Conservation (phyloP, 2,888 invertebrate species). For the Carterocephalus palaemon region DNA sequence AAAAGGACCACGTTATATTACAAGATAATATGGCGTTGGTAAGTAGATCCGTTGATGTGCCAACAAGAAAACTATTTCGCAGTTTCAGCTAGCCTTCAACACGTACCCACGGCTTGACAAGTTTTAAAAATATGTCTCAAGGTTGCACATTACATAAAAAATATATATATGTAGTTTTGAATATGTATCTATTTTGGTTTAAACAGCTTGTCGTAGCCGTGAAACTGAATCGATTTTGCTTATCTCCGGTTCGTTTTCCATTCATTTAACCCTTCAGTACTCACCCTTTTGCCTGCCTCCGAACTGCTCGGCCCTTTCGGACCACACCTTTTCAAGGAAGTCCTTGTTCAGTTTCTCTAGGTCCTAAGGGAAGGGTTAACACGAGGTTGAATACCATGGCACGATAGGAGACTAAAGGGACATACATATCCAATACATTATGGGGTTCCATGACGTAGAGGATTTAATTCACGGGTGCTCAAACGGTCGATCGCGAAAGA, state of each 20-base stretch:
- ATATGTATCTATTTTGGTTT: constrained; percentile 24
- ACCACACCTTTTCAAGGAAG: constrained; percentile 90
- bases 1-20: no score
- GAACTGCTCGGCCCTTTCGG: constrained; percentile 92
- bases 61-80: no score
- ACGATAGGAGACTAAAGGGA: constrained; percentile 30
- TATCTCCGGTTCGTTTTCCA: constrained; percentile 24
- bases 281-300: constrained; percentile 93
- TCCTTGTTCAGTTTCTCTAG: constrained; percentile 91
- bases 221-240: constrained; percentile 24
- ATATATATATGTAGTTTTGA: constrained; percentile 1
- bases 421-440: constrained; percentile 30
- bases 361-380: constrained; percentile 83
- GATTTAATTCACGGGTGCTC: constrained; percentile 8
- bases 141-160: neutral
- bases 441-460: constrained; percentile 28
- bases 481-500: no score
- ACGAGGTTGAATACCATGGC: constrained; percentile 56
- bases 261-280: constrained; percentile 46
- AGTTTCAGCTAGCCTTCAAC: no score
- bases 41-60: no score
- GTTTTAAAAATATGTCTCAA: no score
- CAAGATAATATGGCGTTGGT: no score
- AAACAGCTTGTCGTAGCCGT: no score
- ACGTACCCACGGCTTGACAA: no score